Evolutionary conservation across 2,113 vertebrate genomes (phyloP).

Genomic region (Stigmatopora nigra): DNA sequence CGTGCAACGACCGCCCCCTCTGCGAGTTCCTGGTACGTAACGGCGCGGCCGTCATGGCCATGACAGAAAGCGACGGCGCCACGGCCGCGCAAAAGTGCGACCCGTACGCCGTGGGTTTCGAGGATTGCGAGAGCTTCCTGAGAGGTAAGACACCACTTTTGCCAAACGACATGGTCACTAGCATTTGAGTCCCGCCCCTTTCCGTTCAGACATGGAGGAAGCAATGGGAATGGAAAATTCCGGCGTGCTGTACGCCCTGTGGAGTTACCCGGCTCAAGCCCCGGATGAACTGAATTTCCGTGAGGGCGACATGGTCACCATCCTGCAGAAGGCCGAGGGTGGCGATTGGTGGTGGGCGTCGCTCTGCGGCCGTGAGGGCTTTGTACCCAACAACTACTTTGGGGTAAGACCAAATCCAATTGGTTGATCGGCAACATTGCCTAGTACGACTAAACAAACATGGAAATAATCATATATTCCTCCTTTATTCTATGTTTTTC

Average conservation of each 20-base stretch:
- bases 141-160: constrained; percentile 62
- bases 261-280: constrained; percentile 80
- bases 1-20: constrained; percentile 80
- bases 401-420: constrained; percentile 68
- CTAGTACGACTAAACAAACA: background rate
- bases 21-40: constrained; percentile 81
- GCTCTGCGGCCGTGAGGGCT: constrained; percentile 81
- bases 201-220: constrained; percentile 74
- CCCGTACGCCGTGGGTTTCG: constrained; percentile 75
- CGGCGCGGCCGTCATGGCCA: constrained; percentile 79
- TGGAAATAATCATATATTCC: background rate
- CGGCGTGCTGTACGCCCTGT: constrained; percentile 81
- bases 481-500: constrained; percentile 12
- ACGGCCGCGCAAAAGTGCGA: constrained; percentile 84
- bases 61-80: constrained; percentile 79
- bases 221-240: constrained; percentile 79
- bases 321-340: constrained; percentile 77
- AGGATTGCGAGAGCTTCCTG: constrained; percentile 79
- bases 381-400: constrained; percentile 85
- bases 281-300: constrained; percentile 81
- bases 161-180: background rate
- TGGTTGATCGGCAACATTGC: background rate
- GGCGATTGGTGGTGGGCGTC: constrained; percentile 85
- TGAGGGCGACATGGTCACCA: constrained; percentile 83
- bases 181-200: background rate